Evolutionary conservation across 2,113 vertebrate species (phyloP), one percentile per base, ranked within the genome.

Genomic region (Dolichallabes microphthalmus): DNA sequence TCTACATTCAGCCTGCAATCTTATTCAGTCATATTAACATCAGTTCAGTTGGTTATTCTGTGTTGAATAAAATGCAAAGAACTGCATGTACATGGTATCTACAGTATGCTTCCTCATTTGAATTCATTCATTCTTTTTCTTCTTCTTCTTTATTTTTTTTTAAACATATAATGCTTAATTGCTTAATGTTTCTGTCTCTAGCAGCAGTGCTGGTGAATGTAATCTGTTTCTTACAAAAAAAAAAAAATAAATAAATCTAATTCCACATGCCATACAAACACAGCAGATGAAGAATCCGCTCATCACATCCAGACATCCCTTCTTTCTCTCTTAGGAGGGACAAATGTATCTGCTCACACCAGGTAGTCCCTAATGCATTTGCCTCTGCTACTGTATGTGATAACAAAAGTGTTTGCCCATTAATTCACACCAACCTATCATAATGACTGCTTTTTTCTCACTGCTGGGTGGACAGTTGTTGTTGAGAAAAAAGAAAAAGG

Each of bases 281-380:
- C 1, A 4, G 61, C 39, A 68, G 80, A 52, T 81, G 50, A 80
- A n/a, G 22, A 52, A 81, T 50, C 5, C 60, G n/a, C 22, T 66
- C n/a, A 52, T 68, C 61, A 53, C 45, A 53, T 82, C 45, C 61
- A 50, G 80, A 30, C 25, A 25, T 60, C 10, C 32, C 10, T 12
- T 53, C 35, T 81, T 66, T 82, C 17, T 82, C 39, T 82, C 17
- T 68, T 68, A 52, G 14, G 35, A 53, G 45, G 45, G 80, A 52
- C 63, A 82, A 82, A 82, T 64, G 45, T 82, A 68, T 82, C 80
- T 66, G 60, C 61, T 66, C 15, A 11, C n/a, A 82, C 61, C 61
- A 53, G 63, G 80, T 53, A 22, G 80, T 82, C 35, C 61, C 39
- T 20, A 64, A 82, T 66, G 61, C 39, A 4, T 82, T 53, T 30